Percentiles rank a stretch among this genome's conserved stretches.
phyloP scores from a whole-genome alignment of 2,888 invertebrate species.

The Hetaerina titia region DNA sequence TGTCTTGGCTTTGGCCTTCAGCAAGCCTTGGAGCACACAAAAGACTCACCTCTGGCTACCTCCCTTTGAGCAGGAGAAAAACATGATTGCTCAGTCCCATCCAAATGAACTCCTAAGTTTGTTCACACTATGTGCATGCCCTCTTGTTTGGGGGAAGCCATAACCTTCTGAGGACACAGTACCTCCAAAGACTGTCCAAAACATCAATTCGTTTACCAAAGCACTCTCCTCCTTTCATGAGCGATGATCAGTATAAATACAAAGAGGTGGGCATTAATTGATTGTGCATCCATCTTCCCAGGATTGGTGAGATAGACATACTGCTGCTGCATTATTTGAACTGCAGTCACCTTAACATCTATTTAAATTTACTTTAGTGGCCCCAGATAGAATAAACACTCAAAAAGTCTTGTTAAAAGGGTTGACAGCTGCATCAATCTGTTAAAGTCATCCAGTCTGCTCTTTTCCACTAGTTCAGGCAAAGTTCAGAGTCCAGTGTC shows the following conservation, averaged over 20 bases:
- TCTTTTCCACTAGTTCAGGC: slow-evolving; percentile 7
- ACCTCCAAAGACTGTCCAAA: slow-evolving; percentile 15
- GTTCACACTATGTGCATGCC: slow-evolving; percentile 33
- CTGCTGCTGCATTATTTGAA: slow-evolving; percentile 30
- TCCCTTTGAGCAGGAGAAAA: slow-evolving; percentile 56
- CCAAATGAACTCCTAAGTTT: slow-evolving; percentile 20
- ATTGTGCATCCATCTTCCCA: slow-evolving; percentile 51
- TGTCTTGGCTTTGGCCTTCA: slow-evolving; percentile 48
- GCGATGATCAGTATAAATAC: slow-evolving; percentile 39
- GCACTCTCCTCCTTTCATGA: slow-evolving; percentile 49
- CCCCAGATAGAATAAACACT: slow-evolving; percentile 65
- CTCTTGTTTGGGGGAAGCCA: not conserved
- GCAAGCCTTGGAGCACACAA: slow-evolving; percentile 53
- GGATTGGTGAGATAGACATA: slow-evolving; percentile 28
- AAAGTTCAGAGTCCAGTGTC: slow-evolving; percentile 50
- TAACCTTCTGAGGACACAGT: slow-evolving; percentile 32
- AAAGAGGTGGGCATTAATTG: slow-evolving; percentile 31
- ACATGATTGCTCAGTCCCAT: slow-evolving; percentile 51
- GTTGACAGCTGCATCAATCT: slow-evolving; percentile 54
- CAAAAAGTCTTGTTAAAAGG: slow-evolving; percentile 51
- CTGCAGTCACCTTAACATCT: slow-evolving; percentile 45
- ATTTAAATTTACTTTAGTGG: slow-evolving; percentile 58
- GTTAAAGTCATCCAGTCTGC: slow-evolving; percentile 40
- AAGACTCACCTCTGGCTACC: slow-evolving; percentile 44
- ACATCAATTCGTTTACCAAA: slow-evolving; percentile 31